phyloP scores from a whole-genome alignment of 2,797 vertebrate genomes.

The Falco peregrinus region DNA sequence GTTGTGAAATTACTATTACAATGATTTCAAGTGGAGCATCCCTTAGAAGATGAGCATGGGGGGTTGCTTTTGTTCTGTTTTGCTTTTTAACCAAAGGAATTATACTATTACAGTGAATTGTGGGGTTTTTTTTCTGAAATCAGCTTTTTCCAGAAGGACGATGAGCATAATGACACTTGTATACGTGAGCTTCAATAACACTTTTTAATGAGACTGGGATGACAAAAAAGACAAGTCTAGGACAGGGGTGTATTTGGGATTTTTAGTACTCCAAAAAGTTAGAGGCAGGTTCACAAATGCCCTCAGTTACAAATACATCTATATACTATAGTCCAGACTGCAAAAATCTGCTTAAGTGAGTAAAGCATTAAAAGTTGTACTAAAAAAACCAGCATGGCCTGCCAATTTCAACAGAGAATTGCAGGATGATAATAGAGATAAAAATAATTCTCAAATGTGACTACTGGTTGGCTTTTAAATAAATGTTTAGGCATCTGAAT shows the following conservation, averaged over 20 bases:
- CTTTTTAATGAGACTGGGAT: neutral
- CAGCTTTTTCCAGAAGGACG: neutral
- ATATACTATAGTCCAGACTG: neutral
- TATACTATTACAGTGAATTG: neutral
- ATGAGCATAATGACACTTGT: neutral
- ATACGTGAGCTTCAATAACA: neutral
- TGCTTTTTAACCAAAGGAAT: conserved; percentile 30
- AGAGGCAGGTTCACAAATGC: neutral
- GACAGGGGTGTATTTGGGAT: neutral
- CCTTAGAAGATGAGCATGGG: neutral
- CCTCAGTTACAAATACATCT: neutral
- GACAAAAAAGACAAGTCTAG: neutral
- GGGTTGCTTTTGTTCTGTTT: neutral
- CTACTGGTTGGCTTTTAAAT: neutral
- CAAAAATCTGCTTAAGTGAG: neutral
- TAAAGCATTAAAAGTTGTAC: neutral
- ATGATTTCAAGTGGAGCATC: conserved; percentile 49
- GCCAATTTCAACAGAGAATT: neutral
- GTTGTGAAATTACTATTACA: conserved; percentile 42
- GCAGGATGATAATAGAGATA: neutral
- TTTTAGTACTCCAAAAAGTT: neutral
- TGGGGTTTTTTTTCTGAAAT: conserved; percentile 10
- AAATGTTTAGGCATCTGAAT: neutral
- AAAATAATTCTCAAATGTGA: neutral
- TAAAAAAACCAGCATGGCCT: neutral